Evolutionary conservation across 2,888 invertebrate genomes (phyloP).

Genomic region (Ormyrus thymus): DNA sequence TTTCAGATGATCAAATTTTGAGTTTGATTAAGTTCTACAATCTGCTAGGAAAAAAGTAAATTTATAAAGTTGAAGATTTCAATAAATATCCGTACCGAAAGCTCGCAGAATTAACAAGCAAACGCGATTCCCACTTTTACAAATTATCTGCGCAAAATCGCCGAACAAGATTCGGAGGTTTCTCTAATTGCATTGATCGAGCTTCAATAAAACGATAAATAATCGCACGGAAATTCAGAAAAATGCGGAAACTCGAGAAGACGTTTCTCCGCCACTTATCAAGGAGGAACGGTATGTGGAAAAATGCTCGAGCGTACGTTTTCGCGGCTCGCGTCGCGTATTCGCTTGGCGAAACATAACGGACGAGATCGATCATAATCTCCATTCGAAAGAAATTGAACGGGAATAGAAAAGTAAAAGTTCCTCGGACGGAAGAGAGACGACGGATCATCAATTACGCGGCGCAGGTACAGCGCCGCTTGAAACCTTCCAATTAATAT

Average conservation of each 20-base stretch:
- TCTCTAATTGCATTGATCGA: background rate
- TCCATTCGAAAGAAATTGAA: conserved; percentile 19
- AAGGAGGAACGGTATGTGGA: background rate
- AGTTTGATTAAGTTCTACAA: too few relatives aligned
- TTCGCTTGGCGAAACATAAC: conserved; percentile 11
- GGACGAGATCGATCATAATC: conserved; percentile 40
- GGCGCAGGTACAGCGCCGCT: background rate
- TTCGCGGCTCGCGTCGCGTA: background rate
- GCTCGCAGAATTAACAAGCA: too few relatives aligned
- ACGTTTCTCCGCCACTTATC: background rate
- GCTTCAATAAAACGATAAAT: background rate
- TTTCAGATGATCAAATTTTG: too few relatives aligned
- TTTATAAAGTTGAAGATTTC: too few relatives aligned
- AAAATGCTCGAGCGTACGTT: background rate
- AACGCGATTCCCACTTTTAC: too few relatives aligned
- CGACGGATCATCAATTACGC: conserved; percentile 41
- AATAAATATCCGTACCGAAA: too few relatives aligned
- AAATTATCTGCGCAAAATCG: too few relatives aligned
- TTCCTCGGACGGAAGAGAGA: conserved; percentile 17
- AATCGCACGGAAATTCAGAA: too few relatives aligned
- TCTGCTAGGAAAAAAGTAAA: too few relatives aligned
- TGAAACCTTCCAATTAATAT: background rate
- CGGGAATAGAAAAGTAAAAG: conserved; percentile 44
- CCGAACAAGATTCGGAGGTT: background rate
- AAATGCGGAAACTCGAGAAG: conserved; percentile 11